Evolutionary conservation across 2,888 invertebrate species (phyloP).

Genomic region (Pollenia angustigena): DNA sequence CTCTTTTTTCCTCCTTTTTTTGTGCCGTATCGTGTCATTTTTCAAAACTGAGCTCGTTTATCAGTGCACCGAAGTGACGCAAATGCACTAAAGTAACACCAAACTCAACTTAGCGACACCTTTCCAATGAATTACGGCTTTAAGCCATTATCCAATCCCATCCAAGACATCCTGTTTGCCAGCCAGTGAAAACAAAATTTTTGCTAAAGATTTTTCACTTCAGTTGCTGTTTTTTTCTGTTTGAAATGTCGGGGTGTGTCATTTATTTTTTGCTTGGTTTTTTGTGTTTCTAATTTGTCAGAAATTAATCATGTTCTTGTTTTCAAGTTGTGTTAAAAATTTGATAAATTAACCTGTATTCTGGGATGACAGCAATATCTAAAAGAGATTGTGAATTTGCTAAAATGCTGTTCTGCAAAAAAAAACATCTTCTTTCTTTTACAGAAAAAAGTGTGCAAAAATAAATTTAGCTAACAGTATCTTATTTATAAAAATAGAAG

Average conservation of each 20-base stretch:
- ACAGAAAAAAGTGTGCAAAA: background rate
- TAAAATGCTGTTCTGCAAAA: slow-evolving; percentile 2
- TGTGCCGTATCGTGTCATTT: slow-evolving; percentile 64
- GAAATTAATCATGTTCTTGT: slow-evolving; percentile 84
- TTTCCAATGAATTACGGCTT: slow-evolving; percentile 67
- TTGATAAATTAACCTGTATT: slow-evolving; percentile 79
- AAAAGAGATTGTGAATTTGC: slow-evolving; percentile 36
- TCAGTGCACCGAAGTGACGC: slow-evolving; percentile 56
- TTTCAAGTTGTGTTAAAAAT: slow-evolving; percentile 75
- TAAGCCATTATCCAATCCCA: slow-evolving; percentile 69
- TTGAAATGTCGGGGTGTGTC: slow-evolving; percentile 79
- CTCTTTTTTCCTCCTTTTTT: slow-evolving; percentile 9
- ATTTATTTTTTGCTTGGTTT: slow-evolving; percentile 81
- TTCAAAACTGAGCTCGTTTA: slow-evolving; percentile 66
- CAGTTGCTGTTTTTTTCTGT: slow-evolving; percentile 29
- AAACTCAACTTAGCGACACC: slow-evolving; percentile 62
- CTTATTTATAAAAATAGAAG: too few relatives aligned
- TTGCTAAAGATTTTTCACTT: slow-evolving; percentile 42
- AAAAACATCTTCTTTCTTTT: background rate
- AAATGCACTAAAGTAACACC: slow-evolving; percentile 60
- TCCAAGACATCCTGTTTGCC: slow-evolving; percentile 58
- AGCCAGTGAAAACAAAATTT: slow-evolving; percentile 40
- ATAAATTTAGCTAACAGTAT: too few relatives aligned
- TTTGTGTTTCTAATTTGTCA: slow-evolving; percentile 83
- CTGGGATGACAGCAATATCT: slow-evolving; percentile 45